Conservation (phyloP, 2,797 vertebrate genomes). For the Pipistrellus kuhlii region DNA sequence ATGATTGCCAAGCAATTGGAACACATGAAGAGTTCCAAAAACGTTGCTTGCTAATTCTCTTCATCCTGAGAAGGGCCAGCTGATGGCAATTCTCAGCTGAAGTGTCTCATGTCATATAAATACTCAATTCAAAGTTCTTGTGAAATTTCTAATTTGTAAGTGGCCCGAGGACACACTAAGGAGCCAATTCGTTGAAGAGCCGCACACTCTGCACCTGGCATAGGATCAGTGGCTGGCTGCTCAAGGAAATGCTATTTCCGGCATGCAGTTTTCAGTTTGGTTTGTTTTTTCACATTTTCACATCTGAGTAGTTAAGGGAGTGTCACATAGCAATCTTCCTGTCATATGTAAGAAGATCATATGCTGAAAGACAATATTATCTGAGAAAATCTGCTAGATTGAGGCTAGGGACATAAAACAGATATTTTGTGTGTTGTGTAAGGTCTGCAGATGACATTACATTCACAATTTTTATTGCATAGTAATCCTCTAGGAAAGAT, state of each 20-base stretch:
- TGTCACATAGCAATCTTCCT: constrained; percentile 60
- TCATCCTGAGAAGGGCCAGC: constrained; percentile 22
- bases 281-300: constrained; percentile 58
- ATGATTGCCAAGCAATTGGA: constrained; percentile 67
- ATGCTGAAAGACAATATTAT: constrained; percentile 61
- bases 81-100: constrained; percentile 61
- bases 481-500: constrained; percentile 60
- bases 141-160: constrained; percentile 73
- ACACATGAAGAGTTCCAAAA: constrained; percentile 40
- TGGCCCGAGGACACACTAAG: constrained; percentile 49
- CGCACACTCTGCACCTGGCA: constrained; percentile 67
- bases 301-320: constrained; percentile 61
- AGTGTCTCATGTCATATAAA: constrained; percentile 66
- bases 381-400: constrained; percentile 49
- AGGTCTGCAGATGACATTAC: constrained; percentile 74
- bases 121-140: constrained; percentile 24
- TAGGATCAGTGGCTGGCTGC: constrained; percentile 45
- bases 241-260: constrained; percentile 69
- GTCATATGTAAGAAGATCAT: constrained; percentile 50
- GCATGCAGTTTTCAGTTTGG: constrained; percentile 41
- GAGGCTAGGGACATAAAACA: constrained; percentile 61
- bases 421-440: constrained; percentile 11
- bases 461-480: constrained; percentile 60
- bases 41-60: constrained; percentile 58
- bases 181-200: constrained; percentile 3